Percentiles rank a stretch among this genome's conserved stretches.
phyloP scores from a whole-genome alignment of 2,888 invertebrate species.

The Lasioglossum pauxillum region DNA sequence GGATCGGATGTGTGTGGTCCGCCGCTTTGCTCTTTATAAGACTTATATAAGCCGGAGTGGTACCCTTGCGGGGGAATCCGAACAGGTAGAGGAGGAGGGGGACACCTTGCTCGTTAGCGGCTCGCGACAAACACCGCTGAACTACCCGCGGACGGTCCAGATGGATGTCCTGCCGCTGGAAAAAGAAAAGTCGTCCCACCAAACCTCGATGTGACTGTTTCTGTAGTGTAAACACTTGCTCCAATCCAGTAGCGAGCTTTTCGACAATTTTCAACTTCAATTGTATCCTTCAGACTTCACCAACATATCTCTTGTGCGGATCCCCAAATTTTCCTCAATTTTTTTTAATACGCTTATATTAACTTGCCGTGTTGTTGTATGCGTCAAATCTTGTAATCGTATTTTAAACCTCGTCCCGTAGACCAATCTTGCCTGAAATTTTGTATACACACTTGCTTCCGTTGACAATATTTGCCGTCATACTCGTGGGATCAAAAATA shows the following conservation, averaged over 20 bases:
- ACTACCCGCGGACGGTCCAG: constrained; percentile 52
- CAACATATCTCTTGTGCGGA: not conserved
- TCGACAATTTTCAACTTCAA: not conserved
- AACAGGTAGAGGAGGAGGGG: constrained; percentile 50
- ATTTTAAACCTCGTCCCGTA: too few species aligned
- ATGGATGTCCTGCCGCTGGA: constrained; percentile 22
- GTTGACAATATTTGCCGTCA: too few species aligned
- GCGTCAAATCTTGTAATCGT: too few species aligned
- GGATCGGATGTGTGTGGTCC: constrained; percentile 84
- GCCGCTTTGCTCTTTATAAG: constrained; percentile 83
- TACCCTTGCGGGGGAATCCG: constrained; percentile 57
- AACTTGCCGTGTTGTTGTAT: too few species aligned
- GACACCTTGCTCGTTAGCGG: constrained; percentile 83
- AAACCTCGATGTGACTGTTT: not conserved
- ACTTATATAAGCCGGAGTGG: constrained; percentile 82
- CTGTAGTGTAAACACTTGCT: not conserved
- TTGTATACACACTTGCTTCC: too few species aligned
- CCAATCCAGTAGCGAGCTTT: not conserved
- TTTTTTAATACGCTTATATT: too few species aligned
- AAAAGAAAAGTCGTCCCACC: not conserved
- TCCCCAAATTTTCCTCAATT: too few species aligned
- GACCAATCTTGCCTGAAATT: too few species aligned
- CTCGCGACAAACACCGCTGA: constrained; percentile 83
- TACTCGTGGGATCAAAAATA: too few species aligned
- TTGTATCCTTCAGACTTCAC: not conserved